Conservation (phyloP, 2,797 vertebrate genomes). For the Acipenser oxyrinchus region DNA sequence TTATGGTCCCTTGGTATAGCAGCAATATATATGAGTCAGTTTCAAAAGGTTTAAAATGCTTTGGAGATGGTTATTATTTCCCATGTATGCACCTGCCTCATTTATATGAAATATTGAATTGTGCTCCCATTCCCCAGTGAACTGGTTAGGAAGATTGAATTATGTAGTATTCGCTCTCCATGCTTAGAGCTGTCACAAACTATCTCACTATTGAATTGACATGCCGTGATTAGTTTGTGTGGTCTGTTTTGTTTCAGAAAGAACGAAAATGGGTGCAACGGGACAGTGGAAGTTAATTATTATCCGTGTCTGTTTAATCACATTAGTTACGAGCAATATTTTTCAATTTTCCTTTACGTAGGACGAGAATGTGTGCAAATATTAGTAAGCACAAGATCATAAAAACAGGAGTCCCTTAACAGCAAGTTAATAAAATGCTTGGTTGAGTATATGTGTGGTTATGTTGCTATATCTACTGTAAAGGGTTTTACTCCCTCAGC, state of each 20-base stretch:
- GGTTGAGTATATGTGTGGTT: neutral
- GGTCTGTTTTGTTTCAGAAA: conserved; percentile 6
- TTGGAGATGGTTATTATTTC: conserved; percentile 1
- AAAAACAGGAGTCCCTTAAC: neutral
- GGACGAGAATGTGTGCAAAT: conserved; percentile 6
- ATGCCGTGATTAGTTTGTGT: conserved; percentile 1
- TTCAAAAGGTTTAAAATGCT: conserved; percentile 1
- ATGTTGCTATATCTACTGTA: neutral
- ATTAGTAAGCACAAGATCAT: neutral
- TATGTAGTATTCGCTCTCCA: conserved; percentile 9
- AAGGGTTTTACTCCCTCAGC: conserved; percentile 4
- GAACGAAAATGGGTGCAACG: neutral
- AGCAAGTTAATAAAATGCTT: neutral
- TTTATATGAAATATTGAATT: neutral
- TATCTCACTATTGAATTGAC: conserved; percentile 13
- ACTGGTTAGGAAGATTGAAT: conserved; percentile 12
- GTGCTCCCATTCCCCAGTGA: neutral
- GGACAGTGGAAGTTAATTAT: conserved; percentile 16
- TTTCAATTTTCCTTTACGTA: neutral
- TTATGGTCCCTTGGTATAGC: neutral
- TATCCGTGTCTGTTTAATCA: conserved; percentile 15
- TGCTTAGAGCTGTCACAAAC: conserved; percentile 10
- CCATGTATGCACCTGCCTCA: neutral
- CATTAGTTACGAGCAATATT: conserved; percentile 10
- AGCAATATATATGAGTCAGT: neutral